These are phyloP conservation scores for Nannoperca obscura DNA, from an alignment of 2,797 vertebrate genomes.

Conservation along the genomic window DNA sequence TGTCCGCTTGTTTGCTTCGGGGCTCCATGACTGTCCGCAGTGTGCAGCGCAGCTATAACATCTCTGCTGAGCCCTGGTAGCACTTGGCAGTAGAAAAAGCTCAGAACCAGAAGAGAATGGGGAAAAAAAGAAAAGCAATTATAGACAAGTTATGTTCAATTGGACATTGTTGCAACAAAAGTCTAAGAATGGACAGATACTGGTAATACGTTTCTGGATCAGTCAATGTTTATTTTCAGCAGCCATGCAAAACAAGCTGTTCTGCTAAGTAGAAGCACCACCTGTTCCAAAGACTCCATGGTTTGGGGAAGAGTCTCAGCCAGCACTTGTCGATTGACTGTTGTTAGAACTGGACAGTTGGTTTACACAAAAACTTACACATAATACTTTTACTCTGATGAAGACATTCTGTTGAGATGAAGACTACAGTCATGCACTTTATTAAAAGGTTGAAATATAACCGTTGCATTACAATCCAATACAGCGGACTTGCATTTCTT, in stretches of 20 bases:
- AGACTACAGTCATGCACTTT: background rate
- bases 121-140: conserved; percentile 45
- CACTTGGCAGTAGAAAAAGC: conserved; percentile 34
- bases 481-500: background rate
- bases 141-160: conserved; percentile 72
- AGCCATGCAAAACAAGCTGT: conserved; percentile 51
- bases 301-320: conserved; percentile 35
- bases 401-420: background rate
- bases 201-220: conserved; percentile 59
- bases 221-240: conserved; percentile 67
- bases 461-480: background rate
- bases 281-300: conserved; percentile 37
- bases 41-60: conserved; percentile 65
- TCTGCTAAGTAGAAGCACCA: conserved; percentile 49
- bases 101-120: conserved; percentile 44
- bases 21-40: conserved; percentile 81
- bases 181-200: conserved; percentile 52
- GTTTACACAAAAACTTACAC: background rate
- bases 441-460: background rate
- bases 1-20: conserved; percentile 85
- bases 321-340: conserved; percentile 15
- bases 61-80: conserved; percentile 57
- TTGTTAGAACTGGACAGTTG: conserved; percentile 7
- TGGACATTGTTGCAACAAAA: conserved; percentile 56
- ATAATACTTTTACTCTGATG: background rate